Evolutionary conservation across 2,797 vertebrate genomes (phyloP), one percentile per base, ranked within the genome.

Genomic region (Siniperca scherzeri): DNA sequence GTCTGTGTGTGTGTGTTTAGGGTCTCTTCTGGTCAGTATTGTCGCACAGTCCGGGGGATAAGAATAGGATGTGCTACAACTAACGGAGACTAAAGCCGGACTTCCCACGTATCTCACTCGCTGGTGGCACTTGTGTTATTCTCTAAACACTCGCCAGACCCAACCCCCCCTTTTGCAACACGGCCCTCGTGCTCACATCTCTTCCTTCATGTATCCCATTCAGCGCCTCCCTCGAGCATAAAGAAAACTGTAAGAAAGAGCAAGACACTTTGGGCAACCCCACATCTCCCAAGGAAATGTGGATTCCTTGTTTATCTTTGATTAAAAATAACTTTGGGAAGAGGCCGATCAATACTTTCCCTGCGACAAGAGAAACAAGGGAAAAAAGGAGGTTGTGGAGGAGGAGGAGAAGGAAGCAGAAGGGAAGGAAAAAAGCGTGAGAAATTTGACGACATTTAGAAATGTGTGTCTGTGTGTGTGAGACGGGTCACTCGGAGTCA

Each of bases 241-340:
- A 73, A 84, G 81, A 86, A 86, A 84, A 87, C 87, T 85, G 77
- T 71, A 89, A 86, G 85, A 90, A 83, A 74, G 81, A 77, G 81
- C 71, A 78, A 81, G 72, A 91, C 84, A 85, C 89, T 90, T 88
- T 27, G 77, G 88, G 87, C 91, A 89, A 90, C 88, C 79, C 89
- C 88, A 77, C 66, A 68, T 92, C 93, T 96, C 94, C 94, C 94
- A 95, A 90, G 93, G 93, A 95, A 91, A 94, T 86, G 87, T 81
- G 82, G 84, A 93, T 86, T 93, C 86, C 85, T 91, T 96, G 96
- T 96, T 96, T 96, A 96, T 95, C 88, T 96, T 94, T 87, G 91
- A 93, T 93, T 95, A 95, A 93, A 96, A 95, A 96, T 96, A 96
- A 94, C 95, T 94, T 95, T 96, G 95, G 94, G 95, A 96, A 96